Conservation (phyloP, 1,140 invertebrate species). For the Drosophila athabasca region DNA sequence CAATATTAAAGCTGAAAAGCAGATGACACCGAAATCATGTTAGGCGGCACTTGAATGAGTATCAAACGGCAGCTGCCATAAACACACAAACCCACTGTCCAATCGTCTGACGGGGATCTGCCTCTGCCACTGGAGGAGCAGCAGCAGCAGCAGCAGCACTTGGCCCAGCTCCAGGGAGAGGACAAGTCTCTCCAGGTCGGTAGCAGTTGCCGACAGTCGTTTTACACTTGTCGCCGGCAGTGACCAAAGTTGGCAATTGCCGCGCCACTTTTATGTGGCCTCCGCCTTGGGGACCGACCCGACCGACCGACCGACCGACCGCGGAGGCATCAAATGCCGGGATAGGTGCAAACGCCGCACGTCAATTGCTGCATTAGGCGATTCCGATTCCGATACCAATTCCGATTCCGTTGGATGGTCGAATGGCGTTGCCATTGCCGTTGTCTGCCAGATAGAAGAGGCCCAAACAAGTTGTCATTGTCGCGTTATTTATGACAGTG, state of each 20-base stretch:
- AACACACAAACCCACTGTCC: conserved; percentile 75
- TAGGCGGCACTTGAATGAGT: conserved; percentile 82
- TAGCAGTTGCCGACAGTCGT: conserved; percentile 65
- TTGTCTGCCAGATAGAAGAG: not conserved
- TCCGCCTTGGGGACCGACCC: conserved; percentile 68
- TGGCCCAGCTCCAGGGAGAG: conserved; percentile 35
- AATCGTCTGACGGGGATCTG: conserved; percentile 27
- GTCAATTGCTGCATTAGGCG: conserved; percentile 76
- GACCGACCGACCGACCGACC: conserved; percentile 13
- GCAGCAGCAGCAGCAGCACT: not conserved
- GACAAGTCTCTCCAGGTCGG: conserved; percentile 6
- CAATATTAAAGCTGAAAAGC: conserved; percentile 82
- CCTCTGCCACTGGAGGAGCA: not conserved
- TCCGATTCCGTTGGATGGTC: conserved; percentile 37
- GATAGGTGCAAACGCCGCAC: conserved; percentile 79
- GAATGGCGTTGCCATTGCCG: conserved; percentile 36
- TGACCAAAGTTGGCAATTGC: conserved; percentile 82
- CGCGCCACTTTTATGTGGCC: conserved; percentile 79
- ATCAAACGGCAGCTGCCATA: conserved; percentile 82
- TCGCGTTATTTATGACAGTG: conserved; percentile 82
- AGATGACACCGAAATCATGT: conserved; percentile 82
- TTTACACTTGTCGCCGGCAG: conserved; percentile 81
- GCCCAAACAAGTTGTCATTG: conserved; percentile 77
- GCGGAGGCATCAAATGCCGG: conserved; percentile 69
- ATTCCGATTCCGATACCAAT: conserved; percentile 42